Evolutionary conservation across 2,888 invertebrate species (phyloP), one percentile per base, ranked within the genome.

Genomic region (Neoitamus cyanurus): DNA sequence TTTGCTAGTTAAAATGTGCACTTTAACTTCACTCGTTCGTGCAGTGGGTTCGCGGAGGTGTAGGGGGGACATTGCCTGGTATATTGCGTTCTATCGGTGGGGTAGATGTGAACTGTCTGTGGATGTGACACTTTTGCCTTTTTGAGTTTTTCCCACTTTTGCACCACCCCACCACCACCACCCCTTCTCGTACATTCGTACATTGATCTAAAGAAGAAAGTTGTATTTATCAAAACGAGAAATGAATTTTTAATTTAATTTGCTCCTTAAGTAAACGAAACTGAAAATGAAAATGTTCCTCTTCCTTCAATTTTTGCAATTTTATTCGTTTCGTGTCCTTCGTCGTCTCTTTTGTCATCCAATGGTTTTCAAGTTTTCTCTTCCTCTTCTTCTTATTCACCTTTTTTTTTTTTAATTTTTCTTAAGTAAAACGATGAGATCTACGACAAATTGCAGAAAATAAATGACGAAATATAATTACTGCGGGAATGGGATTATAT

Each of bases 201-300:
- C 73, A 68, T 36, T 37, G 69, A 69, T 69, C 82, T 69, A 37
- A 83, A 82, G 37, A 46, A 58, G 58, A 58, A 58, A 58, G 25
- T 83, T 83, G 37, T 34, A 83, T 83, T 82, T 72, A 85, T 75
- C 83, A 85, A 77, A 85, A 85, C 83, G 85, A 85, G 85, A 85
- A 83, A 85, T 85, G 85, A 83, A 83, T 85, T 85, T 85, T 77
- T 85, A 83, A 85, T 85, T 85, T 69, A 83, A 85, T 85, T 85
- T 85, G 78, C 48, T 48, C 48, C 42, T 15, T 48, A 78, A 78
- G 78, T 78, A 46, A 70, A 46, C 83, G 72, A 70, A 73, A 84
- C 48, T 78, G 78, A 84, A 58, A 84, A 78, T 69, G 68, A 73
- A n/a, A 75, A 82, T 73, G 68, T 82, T 82, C 15, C 36, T 25